Conservation (phyloP, 2,888 invertebrate genomes). For the Dasypogon diadema region DNA sequence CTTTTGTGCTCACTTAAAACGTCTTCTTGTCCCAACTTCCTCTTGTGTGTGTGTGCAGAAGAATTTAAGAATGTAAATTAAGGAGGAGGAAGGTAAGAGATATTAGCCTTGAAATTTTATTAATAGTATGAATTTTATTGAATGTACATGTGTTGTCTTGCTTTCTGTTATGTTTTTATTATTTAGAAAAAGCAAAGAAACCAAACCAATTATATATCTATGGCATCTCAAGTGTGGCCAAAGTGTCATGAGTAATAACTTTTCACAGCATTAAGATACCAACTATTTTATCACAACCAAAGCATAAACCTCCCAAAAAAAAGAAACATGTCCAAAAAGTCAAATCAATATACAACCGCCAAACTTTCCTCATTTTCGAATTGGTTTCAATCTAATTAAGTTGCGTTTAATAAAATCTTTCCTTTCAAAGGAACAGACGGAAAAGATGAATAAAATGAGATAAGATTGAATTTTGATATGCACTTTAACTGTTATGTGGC, state of each 20-base stretch:
- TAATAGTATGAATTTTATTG: no score
- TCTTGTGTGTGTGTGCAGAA: no score
- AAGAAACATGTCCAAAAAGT: slow-evolving; percentile 12
- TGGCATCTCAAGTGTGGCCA: slow-evolving; percentile 40
- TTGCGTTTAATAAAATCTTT: background rate
- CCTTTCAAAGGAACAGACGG: no score
- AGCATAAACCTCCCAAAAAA: background rate
- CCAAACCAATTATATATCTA: background rate
- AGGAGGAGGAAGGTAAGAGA: no score
- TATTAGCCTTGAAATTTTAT: no score
- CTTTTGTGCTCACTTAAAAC: background rate
- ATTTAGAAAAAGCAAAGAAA: background rate
- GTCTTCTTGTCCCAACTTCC: background rate
- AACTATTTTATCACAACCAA: background rate
- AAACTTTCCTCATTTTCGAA: background rate
- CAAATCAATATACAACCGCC: background rate
- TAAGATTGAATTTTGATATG: background rate
- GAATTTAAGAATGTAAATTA: no score
- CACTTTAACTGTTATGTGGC: no score
- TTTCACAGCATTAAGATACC: slow-evolving; percentile 28
- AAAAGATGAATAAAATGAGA: background rate
- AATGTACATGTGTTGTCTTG: no score
- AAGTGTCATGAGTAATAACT: slow-evolving; percentile 11
- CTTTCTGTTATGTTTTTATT: background rate
- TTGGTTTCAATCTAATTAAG: background rate